phyloP scores from a whole-genome alignment of 2,797 vertebrate species.

The Coluber constrictor region DNA sequence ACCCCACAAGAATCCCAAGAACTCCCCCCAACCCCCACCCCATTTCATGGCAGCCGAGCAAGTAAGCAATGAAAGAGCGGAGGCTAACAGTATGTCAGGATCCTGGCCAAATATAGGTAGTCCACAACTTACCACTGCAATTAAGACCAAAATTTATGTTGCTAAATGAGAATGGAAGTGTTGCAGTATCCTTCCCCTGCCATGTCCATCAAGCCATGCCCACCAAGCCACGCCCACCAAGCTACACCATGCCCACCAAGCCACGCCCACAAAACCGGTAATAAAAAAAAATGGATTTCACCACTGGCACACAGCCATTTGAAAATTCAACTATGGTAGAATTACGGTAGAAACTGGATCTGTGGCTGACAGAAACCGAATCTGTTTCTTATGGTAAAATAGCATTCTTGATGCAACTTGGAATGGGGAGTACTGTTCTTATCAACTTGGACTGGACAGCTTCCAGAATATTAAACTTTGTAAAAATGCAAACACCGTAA shows the following conservation, averaged over 20 bases:
- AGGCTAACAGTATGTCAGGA: neutral
- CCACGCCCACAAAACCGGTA: no score
- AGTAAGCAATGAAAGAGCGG: no score
- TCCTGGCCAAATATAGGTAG: neutral
- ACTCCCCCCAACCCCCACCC: no score
- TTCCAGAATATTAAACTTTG: neutral
- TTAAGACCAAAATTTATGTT: neutral
- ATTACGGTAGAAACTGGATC: neutral
- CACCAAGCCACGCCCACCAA: no score
- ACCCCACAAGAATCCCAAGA: no score
- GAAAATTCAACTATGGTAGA: neutral
- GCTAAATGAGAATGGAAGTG: neutral
- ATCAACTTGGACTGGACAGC: neutral
- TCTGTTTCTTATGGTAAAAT: neutral
- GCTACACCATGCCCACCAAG: no score
- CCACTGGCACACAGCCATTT: no score
- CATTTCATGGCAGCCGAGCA: no score
- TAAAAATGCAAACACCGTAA: neutral
- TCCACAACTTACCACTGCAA: no score
- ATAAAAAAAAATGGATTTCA: no score
- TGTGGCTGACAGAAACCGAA: neutral
- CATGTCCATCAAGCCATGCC: no score
- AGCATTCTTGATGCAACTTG: neutral
- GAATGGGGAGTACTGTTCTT: neutral
- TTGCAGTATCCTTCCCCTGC: no score